Conservation (phyloP, 2,797 vertebrate genomes). For the Lindbergichthys nudifrons region DNA sequence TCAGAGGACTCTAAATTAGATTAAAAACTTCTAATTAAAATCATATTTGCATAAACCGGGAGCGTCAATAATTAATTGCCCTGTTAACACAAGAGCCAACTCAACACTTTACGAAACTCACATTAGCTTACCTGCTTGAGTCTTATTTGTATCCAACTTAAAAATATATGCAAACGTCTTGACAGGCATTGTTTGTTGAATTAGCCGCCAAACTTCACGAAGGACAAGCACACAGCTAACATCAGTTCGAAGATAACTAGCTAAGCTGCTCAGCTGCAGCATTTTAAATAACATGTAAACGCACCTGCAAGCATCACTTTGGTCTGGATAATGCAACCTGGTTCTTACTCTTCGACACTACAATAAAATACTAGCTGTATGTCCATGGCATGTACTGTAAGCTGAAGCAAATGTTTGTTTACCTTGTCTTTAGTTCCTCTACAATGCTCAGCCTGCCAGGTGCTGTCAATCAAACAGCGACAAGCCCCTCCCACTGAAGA, state of each 20-base stretch:
- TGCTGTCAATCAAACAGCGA: constrained; percentile 14
- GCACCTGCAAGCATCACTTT: not conserved
- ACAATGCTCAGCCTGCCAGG: not conserved
- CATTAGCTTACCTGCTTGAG: not conserved
- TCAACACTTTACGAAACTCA: not conserved
- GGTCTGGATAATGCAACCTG: not conserved
- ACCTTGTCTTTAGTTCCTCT: not conserved
- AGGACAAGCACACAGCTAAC: not conserved
- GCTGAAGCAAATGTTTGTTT: not conserved
- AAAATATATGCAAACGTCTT: not conserved
- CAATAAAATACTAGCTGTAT: constrained; percentile 3
- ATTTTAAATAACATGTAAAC: constrained; percentile 1
- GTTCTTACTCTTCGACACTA: not conserved
- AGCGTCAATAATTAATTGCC: not conserved
- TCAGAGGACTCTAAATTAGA: not conserved
- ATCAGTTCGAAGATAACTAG: not conserved
- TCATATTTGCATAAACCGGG: not conserved
- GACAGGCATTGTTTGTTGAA: not conserved
- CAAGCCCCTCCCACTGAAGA: not conserved
- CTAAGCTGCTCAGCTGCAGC: not conserved
- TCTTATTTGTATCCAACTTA: not conserved
- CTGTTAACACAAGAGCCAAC: not conserved
- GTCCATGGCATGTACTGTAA: not conserved
- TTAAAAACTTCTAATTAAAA: not conserved
- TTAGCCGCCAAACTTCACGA: not conserved